Evolutionary conservation across 2,888 invertebrate species (phyloP), one percentile per base, ranked within the genome.

Genomic region (Sinopyrophorus schimmeli): DNA sequence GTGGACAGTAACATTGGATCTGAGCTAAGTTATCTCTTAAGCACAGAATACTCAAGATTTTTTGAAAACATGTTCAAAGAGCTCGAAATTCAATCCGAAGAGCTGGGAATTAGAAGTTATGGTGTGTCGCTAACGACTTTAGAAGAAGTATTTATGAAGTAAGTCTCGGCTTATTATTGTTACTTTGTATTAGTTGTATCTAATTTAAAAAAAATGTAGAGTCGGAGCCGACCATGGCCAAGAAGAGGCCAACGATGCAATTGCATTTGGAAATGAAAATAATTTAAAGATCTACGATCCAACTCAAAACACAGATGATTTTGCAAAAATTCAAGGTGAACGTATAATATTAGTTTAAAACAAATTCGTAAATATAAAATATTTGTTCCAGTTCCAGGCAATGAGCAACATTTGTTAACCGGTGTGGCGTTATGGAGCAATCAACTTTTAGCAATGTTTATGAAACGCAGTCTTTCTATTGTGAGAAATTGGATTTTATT

Each of bases 71-170:
- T 91, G 79, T 77, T 92, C 44, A 73, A 74, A 10, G 81, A 84
- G 34, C 72, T 92, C 17, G 90, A 91, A 67, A 66, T 68, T 0
- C 76, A 80, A 11, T 77, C 79, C 5, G 67, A 73, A 0, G 67
- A 68, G 1, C 75, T 92, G 11, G 81, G 82, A 9, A 81, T 89
- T 37, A 80, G 80, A 49, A 88, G 89, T 64, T 93, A 87, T 69
- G 93, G 93, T 5, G 82, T 92, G 10, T 83, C 89, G 3, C 82
- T 91, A 6, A 91, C 92, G 1, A 89, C 92, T 0, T 77, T 94
- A 74, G 93, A 93, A 74, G 93, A 93, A 73, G 92, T 93, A 0
- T 91, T 91, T 65, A 83, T 91, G 80, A 84, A 83, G 83, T 84
- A 75, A 9, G 79, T 21, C 5, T 6, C 9, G 2, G 11, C 3